Base-by-base conservation (phyloP, 1,140 invertebrate species). In the Trichomalopsis sarcophagae region DNA sequence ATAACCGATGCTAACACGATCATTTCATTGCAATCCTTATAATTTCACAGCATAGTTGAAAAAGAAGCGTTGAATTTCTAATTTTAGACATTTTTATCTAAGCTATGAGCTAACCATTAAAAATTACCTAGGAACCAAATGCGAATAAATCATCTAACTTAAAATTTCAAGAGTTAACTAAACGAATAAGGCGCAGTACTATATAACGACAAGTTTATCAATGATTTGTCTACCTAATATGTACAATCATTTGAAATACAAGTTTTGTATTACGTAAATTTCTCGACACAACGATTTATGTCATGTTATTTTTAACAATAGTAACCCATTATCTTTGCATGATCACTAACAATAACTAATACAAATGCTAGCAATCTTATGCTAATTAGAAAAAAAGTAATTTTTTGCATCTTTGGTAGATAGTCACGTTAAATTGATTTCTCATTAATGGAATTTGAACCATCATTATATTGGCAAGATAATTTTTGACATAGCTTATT, bases 191-290 rank as follows among this genome's bases (percentile, higher is more conserved):
- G 14, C 13, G 21, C 9, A 44, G n/a, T 74, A 62, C 27, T 47
- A 36, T 30, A 14, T 30, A 75, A 75, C 77, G 47, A 13, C n/a
- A 75, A 80, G 11, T 27, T 71, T 2, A 73, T 73, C 4, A 82
- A 81, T 85, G n/a, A 85, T 78, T 85, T 69, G 23, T 85, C 84
- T 85, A 85, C 40, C 84, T 85, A 85, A 77, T 85, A 82, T 85
- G 1, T 85, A 85, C 80, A 85, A 9, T 50, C 2, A 30, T 55
- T 55, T 82, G 33, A 80, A 82, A 66, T 83, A 55, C 30, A 69
- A 62, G 62, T 55, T 40, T 66, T 69, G 4, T 13, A 47, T 62
- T 75, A 68, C 36, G 2, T 77, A 27, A 23, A 77, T 86, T 76
- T 71, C 11, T 82, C 68, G 33, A 44, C 68, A 82, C 74, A 47